phyloP scores from a whole-genome alignment of 2,113 vertebrate species.

The Tylochromis polylepis region DNA sequence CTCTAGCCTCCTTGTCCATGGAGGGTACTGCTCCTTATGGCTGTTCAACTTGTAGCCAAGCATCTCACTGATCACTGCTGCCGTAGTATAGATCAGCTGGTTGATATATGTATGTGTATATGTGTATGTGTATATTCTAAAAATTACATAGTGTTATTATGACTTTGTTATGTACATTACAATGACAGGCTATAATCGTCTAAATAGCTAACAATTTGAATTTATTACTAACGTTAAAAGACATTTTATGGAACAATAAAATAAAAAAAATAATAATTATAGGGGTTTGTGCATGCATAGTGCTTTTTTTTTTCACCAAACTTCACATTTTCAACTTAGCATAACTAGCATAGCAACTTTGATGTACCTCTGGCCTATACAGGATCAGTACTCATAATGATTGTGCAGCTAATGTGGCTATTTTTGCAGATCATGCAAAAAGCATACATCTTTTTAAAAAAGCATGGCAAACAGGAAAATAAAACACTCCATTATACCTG shows the following conservation, averaged over 20 bases:
- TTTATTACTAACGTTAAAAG: not conserved
- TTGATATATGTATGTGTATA: rapidly evolving
- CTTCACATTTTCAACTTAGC: not conserved
- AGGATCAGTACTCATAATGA: not conserved
- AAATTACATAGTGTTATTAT: not conserved
- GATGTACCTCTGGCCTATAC: rapidly evolving
- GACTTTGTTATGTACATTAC: not conserved
- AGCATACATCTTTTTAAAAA: not conserved
- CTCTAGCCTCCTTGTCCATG: too few species aligned
- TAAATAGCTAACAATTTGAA: not conserved
- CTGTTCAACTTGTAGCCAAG: too few species aligned
- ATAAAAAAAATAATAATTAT: too few species aligned
- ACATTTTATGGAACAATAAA: not conserved
- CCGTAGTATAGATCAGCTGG: too few species aligned
- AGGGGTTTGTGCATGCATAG: too few species aligned
- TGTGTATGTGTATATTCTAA: too few species aligned
- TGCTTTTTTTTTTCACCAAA: not conserved
- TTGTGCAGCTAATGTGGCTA: too few species aligned
- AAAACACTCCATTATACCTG: not conserved
- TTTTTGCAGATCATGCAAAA: not conserved
- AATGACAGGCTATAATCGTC: rapidly evolving
- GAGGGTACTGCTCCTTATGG: too few species aligned
- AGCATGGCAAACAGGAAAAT: not conserved
- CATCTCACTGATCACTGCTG: too few species aligned
- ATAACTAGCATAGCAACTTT: not conserved